These are phyloP conservation scores for Pipistrellus kuhlii DNA, from an alignment of 2,797 vertebrate species.

Conservation along the genomic window DNA sequence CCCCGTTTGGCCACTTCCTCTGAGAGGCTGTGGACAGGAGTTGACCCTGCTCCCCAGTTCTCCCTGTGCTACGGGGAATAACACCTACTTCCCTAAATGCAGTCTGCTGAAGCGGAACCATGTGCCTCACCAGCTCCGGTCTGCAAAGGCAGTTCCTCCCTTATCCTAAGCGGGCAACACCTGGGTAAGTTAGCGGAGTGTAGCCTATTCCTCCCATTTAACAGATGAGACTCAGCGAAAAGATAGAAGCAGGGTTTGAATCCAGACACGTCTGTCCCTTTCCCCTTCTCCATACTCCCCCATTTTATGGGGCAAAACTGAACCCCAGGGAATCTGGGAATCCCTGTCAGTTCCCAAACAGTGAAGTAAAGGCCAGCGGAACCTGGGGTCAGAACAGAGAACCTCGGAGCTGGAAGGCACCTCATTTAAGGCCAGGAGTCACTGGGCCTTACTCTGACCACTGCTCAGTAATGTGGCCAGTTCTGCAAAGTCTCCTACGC, in stretches of 20 bases:
- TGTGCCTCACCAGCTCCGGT: not conserved
- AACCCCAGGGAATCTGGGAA: not conserved
- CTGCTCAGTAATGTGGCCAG: not conserved
- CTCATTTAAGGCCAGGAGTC: not conserved
- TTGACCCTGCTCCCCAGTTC: not conserved
- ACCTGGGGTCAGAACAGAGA: not conserved
- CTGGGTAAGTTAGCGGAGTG: not conserved
- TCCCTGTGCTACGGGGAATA: not conserved
- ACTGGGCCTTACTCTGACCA: not conserved
- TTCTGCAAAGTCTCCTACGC: not conserved
- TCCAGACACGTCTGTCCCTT: not conserved
- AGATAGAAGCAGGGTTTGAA: not conserved
- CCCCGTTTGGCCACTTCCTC: not conserved
- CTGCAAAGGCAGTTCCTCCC: not conserved
- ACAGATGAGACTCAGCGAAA: not conserved
- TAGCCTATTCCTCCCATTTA: not conserved
- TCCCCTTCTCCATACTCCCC: not conserved
- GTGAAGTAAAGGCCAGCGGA: constrained; percentile 1
- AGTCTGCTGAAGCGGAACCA: not conserved
- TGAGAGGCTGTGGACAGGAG: not conserved
- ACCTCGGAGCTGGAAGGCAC: not conserved
- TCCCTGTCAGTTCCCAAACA: not conserved
- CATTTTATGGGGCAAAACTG: not conserved
- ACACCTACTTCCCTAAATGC: not conserved
- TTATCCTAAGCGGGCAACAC: not conserved